Percentiles rank a stretch among this genome's conserved stretches.
Conservation (phyloP, 1,140 invertebrate genomes). For the Brachionus calyciflorus region DNA sequence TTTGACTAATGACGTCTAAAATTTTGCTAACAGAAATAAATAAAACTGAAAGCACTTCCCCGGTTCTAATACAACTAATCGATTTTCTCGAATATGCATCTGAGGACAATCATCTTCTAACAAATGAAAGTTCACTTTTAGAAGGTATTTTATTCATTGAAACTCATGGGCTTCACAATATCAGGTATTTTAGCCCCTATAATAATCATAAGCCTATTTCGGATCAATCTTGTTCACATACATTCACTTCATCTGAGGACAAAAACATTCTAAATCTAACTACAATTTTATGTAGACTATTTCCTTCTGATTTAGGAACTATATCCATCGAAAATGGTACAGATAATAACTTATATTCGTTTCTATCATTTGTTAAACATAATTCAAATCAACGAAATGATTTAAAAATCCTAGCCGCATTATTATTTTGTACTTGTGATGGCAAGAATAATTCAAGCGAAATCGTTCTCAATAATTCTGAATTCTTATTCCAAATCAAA, state of each 20-base stretch:
- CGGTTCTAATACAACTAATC: neutral
- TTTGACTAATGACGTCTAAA: too few species aligned
- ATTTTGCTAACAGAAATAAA: too few species aligned
- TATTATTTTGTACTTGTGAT: neutral
- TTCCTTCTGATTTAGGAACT: neutral
- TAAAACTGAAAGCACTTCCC: too few species aligned
- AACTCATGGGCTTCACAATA: conserved; percentile 9
- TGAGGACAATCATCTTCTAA: neutral
- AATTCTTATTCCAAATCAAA: neutral
- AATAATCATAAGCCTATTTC: neutral
- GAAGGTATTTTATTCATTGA: neutral
- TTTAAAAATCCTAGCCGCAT: neutral
- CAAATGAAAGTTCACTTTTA: neutral
- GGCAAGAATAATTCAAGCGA: neutral
- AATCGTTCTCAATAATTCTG: neutral
- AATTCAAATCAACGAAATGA: neutral
- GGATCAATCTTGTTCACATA: neutral
- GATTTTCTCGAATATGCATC: neutral
- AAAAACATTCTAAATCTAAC: neutral
- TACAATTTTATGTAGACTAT: neutral
- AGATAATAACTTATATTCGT: neutral
- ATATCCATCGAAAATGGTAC: neutral
- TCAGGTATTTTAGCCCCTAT: neutral
- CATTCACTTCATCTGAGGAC: neutral
- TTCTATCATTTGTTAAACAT: neutral